Evolutionary conservation across 2,113 vertebrate genomes (phyloP).

Genomic region (Tachysurus vachellii): DNA sequence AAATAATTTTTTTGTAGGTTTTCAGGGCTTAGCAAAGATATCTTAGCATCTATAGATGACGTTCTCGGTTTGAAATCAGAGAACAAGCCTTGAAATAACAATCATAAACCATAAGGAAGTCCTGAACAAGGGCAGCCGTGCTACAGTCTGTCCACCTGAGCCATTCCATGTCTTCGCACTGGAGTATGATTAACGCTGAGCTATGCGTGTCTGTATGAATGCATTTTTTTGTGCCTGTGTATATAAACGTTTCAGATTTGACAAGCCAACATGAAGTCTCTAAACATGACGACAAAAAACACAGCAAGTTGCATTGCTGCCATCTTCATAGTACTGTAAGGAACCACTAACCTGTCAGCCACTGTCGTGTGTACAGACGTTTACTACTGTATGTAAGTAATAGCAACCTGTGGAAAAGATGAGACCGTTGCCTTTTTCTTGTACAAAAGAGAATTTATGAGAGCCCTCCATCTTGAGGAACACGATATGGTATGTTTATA

Average conservation of each 20-base stretch:
- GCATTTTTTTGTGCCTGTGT: slow-evolving; percentile 46
- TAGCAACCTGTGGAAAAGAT: slow-evolving; percentile 86
- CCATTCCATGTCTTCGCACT: slow-evolving; percentile 40
- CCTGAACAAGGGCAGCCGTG: slow-evolving; percentile 26
- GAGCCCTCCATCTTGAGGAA: slow-evolving; percentile 90
- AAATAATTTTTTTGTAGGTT: neutral
- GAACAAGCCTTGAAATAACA: neutral
- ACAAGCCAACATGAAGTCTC: slow-evolving; percentile 72
- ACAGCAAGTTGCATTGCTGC: slow-evolving; percentile 91
- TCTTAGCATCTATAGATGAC: neutral
- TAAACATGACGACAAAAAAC: slow-evolving; percentile 65
- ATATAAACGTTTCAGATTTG: slow-evolving; percentile 56
- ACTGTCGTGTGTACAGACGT: slow-evolving; percentile 89
- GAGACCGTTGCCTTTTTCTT: slow-evolving; percentile 96
- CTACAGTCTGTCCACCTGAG: slow-evolving; percentile 46
- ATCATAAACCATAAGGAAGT: neutral
- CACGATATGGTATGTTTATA: slow-evolving; percentile 95
- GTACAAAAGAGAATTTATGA: slow-evolving; percentile 99
- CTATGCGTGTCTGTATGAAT: slow-evolving; percentile 30
- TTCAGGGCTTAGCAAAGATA: slow-evolving; percentile 3
- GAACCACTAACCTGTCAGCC: slow-evolving; percentile 73
- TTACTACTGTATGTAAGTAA: slow-evolving; percentile 85
- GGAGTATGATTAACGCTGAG: slow-evolving; percentile 28
- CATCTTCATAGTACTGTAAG: slow-evolving; percentile 93
- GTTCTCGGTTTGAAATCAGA: slow-evolving; percentile 21